phyloP scores from a whole-genome alignment of 2,888 invertebrate species.

The Caenorhabditis doughertyi region DNA sequence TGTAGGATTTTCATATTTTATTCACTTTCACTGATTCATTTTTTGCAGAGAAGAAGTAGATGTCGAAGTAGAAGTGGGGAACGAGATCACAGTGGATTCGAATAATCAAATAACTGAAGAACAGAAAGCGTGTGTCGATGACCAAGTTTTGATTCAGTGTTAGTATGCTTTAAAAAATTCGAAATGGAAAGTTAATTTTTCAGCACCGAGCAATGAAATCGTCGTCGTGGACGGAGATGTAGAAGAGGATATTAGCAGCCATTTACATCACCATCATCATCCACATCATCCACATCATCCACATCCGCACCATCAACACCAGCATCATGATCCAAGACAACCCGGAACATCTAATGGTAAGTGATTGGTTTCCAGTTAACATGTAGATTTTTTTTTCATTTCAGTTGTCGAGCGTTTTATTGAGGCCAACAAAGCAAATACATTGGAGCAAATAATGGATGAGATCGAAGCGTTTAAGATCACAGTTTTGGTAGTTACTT shows the following conservation, averaged over 20 bases:
- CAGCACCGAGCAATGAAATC: constrained; percentile 50
- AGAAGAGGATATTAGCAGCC: constrained; percentile 22
- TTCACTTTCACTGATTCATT: not conserved
- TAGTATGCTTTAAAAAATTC: not conserved
- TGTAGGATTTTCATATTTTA: constrained; percentile 23
- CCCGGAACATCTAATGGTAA: constrained; percentile 21
- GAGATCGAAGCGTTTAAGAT: constrained; percentile 52
- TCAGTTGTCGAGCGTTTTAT: constrained; percentile 35
- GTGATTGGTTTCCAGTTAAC: not conserved
- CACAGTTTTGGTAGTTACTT: constrained; percentile 38
- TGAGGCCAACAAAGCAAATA: constrained; percentile 33
- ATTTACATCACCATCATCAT: constrained; percentile 35
- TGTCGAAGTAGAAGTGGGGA: constrained; percentile 38
- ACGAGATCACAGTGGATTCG: constrained; percentile 11
- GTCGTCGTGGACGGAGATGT: constrained; percentile 59
- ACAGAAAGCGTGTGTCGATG: constrained; percentile 15
- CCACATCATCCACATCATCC: not conserved
- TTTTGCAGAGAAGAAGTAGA: constrained; percentile 31
- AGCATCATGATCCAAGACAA: constrained; percentile 1
- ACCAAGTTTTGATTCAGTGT: constrained; percentile 34
- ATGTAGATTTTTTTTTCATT: not conserved
- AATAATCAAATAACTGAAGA: constrained; percentile 9
- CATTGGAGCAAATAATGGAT: constrained; percentile 33
- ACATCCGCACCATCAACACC: not conserved
- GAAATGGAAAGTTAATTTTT: not conserved